Evolutionary conservation across 2,888 invertebrate species (phyloP).

Genomic region (Drosophila parthenogenetica): DNA sequence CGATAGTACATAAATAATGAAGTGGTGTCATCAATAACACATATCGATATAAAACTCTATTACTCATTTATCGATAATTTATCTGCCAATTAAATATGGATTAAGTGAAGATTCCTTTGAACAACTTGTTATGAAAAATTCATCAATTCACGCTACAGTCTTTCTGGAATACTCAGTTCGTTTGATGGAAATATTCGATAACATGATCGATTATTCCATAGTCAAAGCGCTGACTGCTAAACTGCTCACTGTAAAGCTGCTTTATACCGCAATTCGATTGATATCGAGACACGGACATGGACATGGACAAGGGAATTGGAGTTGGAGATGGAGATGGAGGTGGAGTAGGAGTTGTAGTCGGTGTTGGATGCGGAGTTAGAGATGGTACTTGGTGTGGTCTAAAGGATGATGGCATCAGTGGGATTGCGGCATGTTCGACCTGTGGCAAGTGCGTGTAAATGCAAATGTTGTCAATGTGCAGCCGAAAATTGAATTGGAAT

Average conservation of each 20-base stretch:
- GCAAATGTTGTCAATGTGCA: constrained; percentile 74
- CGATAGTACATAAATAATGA: too few relatives aligned
- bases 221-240: background rate
- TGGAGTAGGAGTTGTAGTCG: background rate
- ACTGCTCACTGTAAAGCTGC: constrained; percentile 33
- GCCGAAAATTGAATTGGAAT: constrained; percentile 74
- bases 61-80: too few relatives aligned
- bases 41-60: too few relatives aligned
- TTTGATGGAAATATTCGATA: background rate
- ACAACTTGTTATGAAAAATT: too few relatives aligned
- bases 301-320: constrained; percentile 4
- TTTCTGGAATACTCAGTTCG: background rate
- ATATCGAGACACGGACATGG: constrained; percentile 39
- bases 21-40: too few relatives aligned
- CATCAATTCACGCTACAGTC: too few relatives aligned
- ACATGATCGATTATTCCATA: constrained; percentile 4
- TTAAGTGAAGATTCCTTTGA: too few relatives aligned
- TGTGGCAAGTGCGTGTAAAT: constrained; percentile 77
- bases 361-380: background rate
- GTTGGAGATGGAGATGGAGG: background rate
- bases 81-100: too few relatives aligned
- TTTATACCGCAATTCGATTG: constrained; percentile 55
- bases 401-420: constrained; percentile 26
- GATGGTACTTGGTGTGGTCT: constrained; percentile 15
- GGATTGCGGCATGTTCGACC: constrained; percentile 64